A percentile compares a stretch with the other conserved stretches of the same genome.
phyloP scores from a whole-genome alignment of 1,140 invertebrate species.

The Drosophila parvula region DNA sequence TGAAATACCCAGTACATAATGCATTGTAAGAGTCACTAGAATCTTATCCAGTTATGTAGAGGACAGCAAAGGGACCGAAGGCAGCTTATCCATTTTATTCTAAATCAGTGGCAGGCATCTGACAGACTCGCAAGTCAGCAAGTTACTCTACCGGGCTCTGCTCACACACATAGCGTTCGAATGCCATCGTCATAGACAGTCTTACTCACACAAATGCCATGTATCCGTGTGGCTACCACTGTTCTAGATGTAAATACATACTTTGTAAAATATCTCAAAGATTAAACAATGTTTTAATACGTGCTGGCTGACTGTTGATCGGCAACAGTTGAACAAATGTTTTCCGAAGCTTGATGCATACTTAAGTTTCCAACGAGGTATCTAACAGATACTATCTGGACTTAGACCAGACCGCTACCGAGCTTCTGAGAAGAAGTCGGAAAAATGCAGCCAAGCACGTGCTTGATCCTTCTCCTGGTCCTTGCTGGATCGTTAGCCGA shows the following conservation, averaged over 20 bases:
- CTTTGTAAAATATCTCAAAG: background rate
- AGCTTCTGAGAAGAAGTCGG: background rate
- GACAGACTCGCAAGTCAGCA: too few species aligned
- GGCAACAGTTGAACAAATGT: background rate
- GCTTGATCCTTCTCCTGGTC: background rate
- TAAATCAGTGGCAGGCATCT: too few species aligned
- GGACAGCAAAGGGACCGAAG: too few species aligned
- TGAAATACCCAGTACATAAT: too few species aligned
- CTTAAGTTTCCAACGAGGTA: background rate
- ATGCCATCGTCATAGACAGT: too few species aligned
- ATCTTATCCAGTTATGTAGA: too few species aligned
- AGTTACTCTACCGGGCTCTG: too few species aligned
- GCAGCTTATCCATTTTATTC: too few species aligned
- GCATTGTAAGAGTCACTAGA: too few species aligned
- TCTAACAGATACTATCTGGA: background rate
- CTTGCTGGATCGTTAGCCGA: background rate
- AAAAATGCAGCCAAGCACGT: background rate
- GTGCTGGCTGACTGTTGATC: background rate
- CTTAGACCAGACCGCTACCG: background rate
- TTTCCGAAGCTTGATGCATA: background rate
- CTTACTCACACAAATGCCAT: too few species aligned
- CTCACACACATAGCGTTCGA: too few species aligned
- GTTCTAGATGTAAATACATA: background rate
- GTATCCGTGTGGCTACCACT: too few species aligned
- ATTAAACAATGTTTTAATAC: background rate